Evolutionary conservation across 2,797 vertebrate species (phyloP).

Genomic region (Neomorphus geoffroyi): DNA sequence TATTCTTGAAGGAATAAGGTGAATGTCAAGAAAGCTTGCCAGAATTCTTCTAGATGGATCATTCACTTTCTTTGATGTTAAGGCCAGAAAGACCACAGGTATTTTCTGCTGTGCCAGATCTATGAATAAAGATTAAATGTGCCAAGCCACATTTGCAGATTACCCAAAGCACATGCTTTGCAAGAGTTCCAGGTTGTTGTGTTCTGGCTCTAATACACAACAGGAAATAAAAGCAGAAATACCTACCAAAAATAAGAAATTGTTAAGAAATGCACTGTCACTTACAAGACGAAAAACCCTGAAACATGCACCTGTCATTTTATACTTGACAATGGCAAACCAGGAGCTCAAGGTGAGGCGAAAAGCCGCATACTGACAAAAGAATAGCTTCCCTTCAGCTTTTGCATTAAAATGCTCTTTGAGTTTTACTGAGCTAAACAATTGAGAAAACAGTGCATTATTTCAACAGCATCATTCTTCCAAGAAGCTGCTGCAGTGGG

Average conservation of each 20-base stretch:
- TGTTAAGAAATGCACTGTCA: slow-evolving; percentile 10
- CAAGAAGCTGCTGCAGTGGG: background rate
- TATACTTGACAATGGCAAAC: slow-evolving; percentile 5
- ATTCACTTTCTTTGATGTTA: background rate
- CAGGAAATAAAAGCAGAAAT: slow-evolving; percentile 19
- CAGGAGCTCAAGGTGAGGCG: background rate
- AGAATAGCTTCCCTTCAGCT: background rate
- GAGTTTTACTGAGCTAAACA: background rate
- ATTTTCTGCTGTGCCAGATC: background rate
- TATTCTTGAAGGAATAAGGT: background rate
- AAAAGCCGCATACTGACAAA: background rate
- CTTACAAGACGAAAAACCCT: slow-evolving; percentile 7
- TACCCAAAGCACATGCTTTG: background rate
- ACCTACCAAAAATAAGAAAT: background rate
- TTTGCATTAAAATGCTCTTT: background rate
- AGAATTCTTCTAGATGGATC: background rate
- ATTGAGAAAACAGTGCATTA: background rate
- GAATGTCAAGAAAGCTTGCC: background rate
- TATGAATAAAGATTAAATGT: background rate
- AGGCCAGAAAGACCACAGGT: background rate
- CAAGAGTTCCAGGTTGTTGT: background rate
- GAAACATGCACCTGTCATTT: slow-evolving; percentile 11
- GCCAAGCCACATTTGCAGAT: background rate
- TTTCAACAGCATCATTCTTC: background rate
- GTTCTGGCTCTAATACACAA: background rate